These are phyloP conservation scores for Yponomeuta cagnagella DNA, from an alignment of 2,888 invertebrate species.

Conservation along the genomic window DNA sequence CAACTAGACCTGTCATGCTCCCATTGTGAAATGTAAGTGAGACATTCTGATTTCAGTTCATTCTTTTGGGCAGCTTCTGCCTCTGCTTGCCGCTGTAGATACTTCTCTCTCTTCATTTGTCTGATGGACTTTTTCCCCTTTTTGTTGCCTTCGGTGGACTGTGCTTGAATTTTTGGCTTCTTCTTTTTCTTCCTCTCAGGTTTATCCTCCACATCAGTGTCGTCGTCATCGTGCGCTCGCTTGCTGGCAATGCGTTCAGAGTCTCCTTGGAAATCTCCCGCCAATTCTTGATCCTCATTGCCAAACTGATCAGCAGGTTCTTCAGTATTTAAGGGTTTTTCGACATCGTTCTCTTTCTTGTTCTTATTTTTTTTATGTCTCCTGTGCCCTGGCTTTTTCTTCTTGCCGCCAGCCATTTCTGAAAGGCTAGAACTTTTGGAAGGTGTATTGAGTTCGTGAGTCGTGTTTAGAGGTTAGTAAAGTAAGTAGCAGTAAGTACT, in stretches of 20 bases:
- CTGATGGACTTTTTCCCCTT: slow-evolving; percentile 77
- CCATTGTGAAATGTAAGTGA: slow-evolving; percentile 84
- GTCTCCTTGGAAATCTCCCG: slow-evolving; percentile 26
- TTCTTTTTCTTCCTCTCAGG: slow-evolving; percentile 54
- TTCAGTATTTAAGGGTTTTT: slow-evolving; percentile 22
- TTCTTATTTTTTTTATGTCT: slow-evolving; percentile 30
- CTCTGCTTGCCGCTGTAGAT: slow-evolving; percentile 71
- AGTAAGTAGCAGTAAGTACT: no score
- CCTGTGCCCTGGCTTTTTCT: slow-evolving; percentile 14
- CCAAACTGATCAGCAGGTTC: slow-evolving; percentile 15
- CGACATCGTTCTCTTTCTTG: slow-evolving; percentile 21
- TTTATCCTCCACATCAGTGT: slow-evolving; percentile 43
- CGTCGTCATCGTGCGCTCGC: slow-evolving; percentile 32
- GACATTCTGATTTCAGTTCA: slow-evolving; percentile 76
- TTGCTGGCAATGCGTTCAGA: slow-evolving; percentile 21
- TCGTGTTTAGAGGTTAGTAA: not conserved
- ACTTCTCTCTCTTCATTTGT: slow-evolving; percentile 79
- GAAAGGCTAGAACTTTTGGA: slow-evolving; percentile 14
- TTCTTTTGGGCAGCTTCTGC: slow-evolving; percentile 70
- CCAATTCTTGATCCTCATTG: slow-evolving; percentile 20
- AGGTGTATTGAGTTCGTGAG: not conserved
- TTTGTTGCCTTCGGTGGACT: slow-evolving; percentile 36
- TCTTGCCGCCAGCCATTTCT: slow-evolving; percentile 15
- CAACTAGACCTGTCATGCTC: slow-evolving; percentile 80
- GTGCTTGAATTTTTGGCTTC: slow-evolving; percentile 39